Conservation (phyloP, 2,888 invertebrate genomes). For the Clivina fossor region DNA sequence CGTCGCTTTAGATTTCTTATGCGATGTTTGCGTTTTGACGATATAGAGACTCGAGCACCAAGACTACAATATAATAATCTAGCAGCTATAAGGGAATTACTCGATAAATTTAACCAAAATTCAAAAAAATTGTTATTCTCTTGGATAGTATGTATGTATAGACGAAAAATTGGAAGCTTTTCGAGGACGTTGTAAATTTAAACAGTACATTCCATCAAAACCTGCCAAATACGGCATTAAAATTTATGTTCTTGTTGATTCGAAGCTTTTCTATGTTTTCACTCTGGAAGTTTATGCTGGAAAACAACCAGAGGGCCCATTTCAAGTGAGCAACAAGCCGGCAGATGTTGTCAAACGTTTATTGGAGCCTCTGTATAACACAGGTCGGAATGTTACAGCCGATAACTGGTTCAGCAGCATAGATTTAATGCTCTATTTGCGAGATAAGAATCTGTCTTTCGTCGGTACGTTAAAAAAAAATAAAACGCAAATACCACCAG, state of each 20-base stretch:
- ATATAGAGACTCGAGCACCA: constrained; percentile 36
- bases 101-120: too few species aligned
- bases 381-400: constrained; percentile 37
- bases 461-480: constrained; percentile 33
- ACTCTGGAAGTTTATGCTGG: constrained; percentile 40
- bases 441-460: constrained; percentile 25
- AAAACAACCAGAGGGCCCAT: constrained; percentile 38
- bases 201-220: too few species aligned
- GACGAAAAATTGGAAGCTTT: constrained; percentile 43
- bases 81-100: too few species aligned
- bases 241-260: constrained; percentile 28
- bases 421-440: constrained; percentile 29
- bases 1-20: constrained; percentile 41
- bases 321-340: constrained; percentile 36
- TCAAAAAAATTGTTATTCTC: constrained; percentile 34
- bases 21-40: constrained; percentile 38
- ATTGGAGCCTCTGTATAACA: constrained; percentile 33
- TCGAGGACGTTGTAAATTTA: constrained; percentile 43
- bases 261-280: constrained; percentile 35
- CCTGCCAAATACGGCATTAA: constrained; percentile 22
- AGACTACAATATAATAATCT: constrained; percentile 40
- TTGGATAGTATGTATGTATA: constrained; percentile 41
- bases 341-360: constrained; percentile 36
- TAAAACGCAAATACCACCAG: not conserved
- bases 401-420: constrained; percentile 38